Evolutionary conservation across 1,140 invertebrate species (phyloP), one percentile per base, ranked within the genome.

Genomic region (Eurosta solidaginis): DNA sequence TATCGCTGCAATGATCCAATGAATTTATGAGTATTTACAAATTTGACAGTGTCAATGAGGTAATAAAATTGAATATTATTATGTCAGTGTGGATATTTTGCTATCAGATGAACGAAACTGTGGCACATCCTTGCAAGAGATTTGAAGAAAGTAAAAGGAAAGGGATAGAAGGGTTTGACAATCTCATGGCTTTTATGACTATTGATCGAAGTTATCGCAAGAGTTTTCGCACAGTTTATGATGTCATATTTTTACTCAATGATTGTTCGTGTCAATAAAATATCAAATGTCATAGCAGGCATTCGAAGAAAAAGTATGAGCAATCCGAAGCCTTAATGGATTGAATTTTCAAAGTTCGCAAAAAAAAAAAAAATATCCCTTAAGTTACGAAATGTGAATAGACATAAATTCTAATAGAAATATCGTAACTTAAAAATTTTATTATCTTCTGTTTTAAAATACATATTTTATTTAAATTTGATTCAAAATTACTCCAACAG

Each of bases 11-110:
- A 74, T 45, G 73, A 47, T 45, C 73, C 44, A 74, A 74, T 68
- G 33, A 74, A 74, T 74, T 74, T 47, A 74, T 6, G 44, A 45
- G 20, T 29, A 74, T 47, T n/a, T 47, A 33, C 73, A 45, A 74
- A 44, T 74, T 27, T 74, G 73, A 74, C 42, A 47, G 22, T 29
- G 44, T 47, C 73, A 74, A 74, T 74, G 73, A 74, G 73, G 42
- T 22, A 74, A 74, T 74, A 74, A 74, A 74, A 47, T 74, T 74
- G 22, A 0, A 74, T 74, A 74, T 47, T 42, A 20, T 74, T 74
- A 5, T 12, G 25, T 36, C 33, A 5, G 5, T 17, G 2, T 68
- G 17, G 12, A 52, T 22, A 68, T 42, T 33, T 17, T 47, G 0
- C 14, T n/a, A 17, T 17, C 14, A 47, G n/a, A n/a, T n/a, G n/a